Base-by-base conservation (phyloP, 64 coral and sea anemone species). In the Porites lutea region DNA sequence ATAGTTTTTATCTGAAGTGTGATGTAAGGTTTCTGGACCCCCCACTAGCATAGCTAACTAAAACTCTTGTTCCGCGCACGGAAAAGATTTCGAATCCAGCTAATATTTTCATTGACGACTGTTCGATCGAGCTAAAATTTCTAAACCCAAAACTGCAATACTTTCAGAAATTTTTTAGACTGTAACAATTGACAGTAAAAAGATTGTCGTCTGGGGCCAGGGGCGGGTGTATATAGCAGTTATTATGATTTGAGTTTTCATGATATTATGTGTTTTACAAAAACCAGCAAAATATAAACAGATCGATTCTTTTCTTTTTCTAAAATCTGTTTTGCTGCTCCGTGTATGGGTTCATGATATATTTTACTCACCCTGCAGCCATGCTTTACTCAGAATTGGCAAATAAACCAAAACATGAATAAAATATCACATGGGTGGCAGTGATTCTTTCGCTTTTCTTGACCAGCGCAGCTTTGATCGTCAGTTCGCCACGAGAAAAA, bases 1-100 rank as follows among this genome's bases (percentile, higher is more conserved):
- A 60, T 60, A 3, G 77, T 52, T 79, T 37, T 55, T 23, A 49
- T 83, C 46, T 66, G 18, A 84, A 69, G 81, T 19, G 58, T n/a
- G 60, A 47, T 63, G 15, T 64, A 3, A 13, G 37, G 11, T 37
- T 11, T 68, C 81, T 57, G 7, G 54, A 11, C 54, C 54, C 54
- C 54, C 81, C 63, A 65, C 63, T 51, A 63, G 7, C 44, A 50
- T 51, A 23, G 20, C 6, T 44, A 63, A 13, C 46, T 67, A 51
- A 66, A 64, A 68, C 48, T 16, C 73, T 76, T 18, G 8, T 76
- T 18, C 4, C 27, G 4, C 43, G 45, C 73, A 76, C 73, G 73
- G 52, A 68, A 68, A 67, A 23, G 27, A 68, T 48, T 82, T 18
- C 8, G 15, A 60, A 65, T 78, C 75, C n/a, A n/a, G 77, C 22